phyloP scores from a whole-genome alignment of 2,113 vertebrate genomes.

The Oophaga pumilio region DNA sequence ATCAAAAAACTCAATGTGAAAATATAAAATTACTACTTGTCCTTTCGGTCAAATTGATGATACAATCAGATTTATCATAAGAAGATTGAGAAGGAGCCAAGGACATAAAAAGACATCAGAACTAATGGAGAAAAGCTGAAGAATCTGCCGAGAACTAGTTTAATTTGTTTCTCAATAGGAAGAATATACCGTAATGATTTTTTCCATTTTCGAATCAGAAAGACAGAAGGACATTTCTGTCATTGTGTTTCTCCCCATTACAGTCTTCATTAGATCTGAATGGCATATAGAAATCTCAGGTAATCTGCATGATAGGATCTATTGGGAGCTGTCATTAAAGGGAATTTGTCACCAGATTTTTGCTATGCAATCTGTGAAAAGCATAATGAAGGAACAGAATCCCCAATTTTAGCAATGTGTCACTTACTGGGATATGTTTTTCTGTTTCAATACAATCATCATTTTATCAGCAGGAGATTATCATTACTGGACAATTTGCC shows the following conservation, averaged over 20 bases:
- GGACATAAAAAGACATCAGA: conserved; percentile 24
- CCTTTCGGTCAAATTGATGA: not conserved
- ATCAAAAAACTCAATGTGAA: not conserved
- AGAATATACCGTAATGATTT: conserved; percentile 34
- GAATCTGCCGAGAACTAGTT: not conserved
- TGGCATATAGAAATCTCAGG: not conserved
- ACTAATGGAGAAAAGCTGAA: not conserved
- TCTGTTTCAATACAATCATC: no score
- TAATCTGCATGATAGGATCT: no score
- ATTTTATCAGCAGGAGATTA: no score
- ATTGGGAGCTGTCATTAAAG: no score
- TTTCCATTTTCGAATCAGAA: conserved; percentile 16
- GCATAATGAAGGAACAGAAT: no score
- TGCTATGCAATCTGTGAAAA: no score
- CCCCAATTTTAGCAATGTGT: no score
- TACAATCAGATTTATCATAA: conserved; percentile 32
- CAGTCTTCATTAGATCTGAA: conserved; percentile 42
- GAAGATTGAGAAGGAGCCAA: not conserved
- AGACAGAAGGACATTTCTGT: not conserved
- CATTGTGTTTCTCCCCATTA: not conserved
- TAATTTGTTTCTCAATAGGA: conserved; percentile 31
- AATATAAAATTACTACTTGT: not conserved
- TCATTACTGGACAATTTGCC: no score
- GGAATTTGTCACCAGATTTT: no score
- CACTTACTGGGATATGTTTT: no score